Conservation (phyloP, 2,797 vertebrate genomes). For the Jordanella pulchra region DNA sequence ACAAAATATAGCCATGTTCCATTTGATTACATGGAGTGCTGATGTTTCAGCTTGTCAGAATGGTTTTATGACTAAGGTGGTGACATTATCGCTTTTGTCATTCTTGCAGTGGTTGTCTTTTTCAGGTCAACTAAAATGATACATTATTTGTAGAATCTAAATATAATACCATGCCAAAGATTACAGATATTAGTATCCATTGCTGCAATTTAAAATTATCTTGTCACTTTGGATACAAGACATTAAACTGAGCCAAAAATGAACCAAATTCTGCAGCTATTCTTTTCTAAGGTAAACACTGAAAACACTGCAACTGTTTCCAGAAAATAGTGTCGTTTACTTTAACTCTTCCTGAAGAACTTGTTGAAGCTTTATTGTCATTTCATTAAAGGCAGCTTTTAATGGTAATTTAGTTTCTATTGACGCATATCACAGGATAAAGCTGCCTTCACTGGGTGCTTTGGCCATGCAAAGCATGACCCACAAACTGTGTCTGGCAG, state of each 20-base stretch:
- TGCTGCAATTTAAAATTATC: constrained; percentile 74
- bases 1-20: constrained; percentile 18
- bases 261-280: constrained; percentile 46
- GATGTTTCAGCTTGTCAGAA: constrained; percentile 48
- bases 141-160: constrained; percentile 33
- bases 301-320: constrained; percentile 5
- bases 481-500: constrained; percentile 37
- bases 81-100: constrained; percentile 7
- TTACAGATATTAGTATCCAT: constrained; percentile 70
- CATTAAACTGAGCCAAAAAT: constrained; percentile 55
- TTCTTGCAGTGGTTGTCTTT: neutral
- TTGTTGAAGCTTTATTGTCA: neutral
- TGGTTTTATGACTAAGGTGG: constrained; percentile 27
- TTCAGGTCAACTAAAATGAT: neutral
- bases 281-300: constrained; percentile 39
- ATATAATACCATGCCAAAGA: constrained; percentile 49
- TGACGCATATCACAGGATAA: neutral
- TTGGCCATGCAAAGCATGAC: constrained; percentile 22
- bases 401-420: constrained; percentile 37
- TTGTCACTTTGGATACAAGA: constrained; percentile 76
- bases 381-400: constrained; percentile 39
- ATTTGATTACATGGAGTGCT: constrained; percentile 14
- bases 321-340: constrained; percentile 7
- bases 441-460: constrained; percentile 38
- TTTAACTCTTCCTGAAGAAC: neutral